Evolutionary conservation across 1,140 invertebrate genomes (phyloP).

Genomic region (Campodea augens): DNA sequence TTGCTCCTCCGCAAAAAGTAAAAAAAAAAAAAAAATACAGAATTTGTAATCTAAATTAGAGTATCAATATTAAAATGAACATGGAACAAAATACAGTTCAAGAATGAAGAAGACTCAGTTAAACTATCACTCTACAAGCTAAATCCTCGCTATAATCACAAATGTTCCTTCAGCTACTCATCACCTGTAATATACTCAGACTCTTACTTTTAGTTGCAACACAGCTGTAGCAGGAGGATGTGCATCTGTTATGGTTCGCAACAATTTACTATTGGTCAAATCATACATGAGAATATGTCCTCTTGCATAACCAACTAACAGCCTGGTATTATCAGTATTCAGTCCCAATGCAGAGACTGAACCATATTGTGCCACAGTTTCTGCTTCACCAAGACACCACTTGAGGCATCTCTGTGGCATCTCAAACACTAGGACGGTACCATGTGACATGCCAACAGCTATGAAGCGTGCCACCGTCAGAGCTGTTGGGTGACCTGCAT

Average conservation of each 20-base stretch:
- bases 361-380: conserved; percentile 47
- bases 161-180: no score
- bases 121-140: no score
- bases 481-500: conserved; percentile 70
- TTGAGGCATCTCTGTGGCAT: conserved; percentile 57
- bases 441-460: conserved; percentile 82
- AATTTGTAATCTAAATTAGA: no score
- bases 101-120: no score
- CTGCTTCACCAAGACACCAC: conserved; percentile 45
- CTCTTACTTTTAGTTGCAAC: conserved; percentile 61
- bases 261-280: conserved; percentile 46
- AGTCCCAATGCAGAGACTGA: conserved; percentile 68
- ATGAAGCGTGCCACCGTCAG: conserved; percentile 57
- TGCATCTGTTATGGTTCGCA: conserved; percentile 61
- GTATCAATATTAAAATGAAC: no score
- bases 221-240: conserved; percentile 74
- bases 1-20: no score
- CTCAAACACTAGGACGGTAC: conserved; percentile 77
- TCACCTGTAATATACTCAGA: no score
- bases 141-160: no score
- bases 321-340: conserved; percentile 63
- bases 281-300: conserved; percentile 73
- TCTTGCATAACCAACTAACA: conserved; percentile 70
- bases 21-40: no score
- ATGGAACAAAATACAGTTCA: no score